Evolutionary conservation across 2,113 vertebrate genomes (phyloP).

Genomic region (Lycaon pictus): DNA sequence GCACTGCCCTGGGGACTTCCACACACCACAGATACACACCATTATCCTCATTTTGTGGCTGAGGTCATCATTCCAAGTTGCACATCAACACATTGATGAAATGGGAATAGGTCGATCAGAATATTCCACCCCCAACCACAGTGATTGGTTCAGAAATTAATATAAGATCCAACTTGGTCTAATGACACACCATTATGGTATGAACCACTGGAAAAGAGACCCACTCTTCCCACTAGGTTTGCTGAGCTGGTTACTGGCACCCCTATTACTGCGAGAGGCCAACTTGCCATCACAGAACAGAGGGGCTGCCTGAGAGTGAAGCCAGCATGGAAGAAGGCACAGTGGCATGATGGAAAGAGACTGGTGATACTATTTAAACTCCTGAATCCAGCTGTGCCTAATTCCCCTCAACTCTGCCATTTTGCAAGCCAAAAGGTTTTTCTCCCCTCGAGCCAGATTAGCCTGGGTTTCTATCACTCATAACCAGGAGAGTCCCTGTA

Average conservation of each 20-base stretch:
- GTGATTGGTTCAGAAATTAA: not conserved
- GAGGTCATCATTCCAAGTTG: not conserved
- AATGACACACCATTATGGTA: not conserved
- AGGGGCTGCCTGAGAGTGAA: not conserved
- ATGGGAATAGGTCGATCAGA: not conserved
- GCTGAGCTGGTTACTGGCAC: not conserved
- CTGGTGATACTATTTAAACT: not conserved
- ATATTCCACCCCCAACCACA: not conserved
- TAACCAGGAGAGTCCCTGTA: not conserved
- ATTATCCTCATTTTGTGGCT: not conserved
- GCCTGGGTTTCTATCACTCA: constrained; percentile 21
- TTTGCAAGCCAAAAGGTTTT: not conserved
- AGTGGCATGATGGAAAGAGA: not conserved
- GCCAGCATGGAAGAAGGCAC: not conserved
- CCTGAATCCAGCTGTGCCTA: not conserved
- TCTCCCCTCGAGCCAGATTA: not conserved
- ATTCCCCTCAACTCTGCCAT: not conserved
- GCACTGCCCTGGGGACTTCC: not conserved
- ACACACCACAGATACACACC: not conserved
- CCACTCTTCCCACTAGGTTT: not conserved
- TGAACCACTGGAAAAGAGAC: not conserved
- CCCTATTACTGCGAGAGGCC: not conserved
- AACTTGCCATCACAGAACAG: not conserved
- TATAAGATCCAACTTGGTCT: not conserved
- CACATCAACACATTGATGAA: not conserved